Evolutionary conservation across 2,888 invertebrate genomes (phyloP).

Genomic region (Aproaerema taeniolella): DNA sequence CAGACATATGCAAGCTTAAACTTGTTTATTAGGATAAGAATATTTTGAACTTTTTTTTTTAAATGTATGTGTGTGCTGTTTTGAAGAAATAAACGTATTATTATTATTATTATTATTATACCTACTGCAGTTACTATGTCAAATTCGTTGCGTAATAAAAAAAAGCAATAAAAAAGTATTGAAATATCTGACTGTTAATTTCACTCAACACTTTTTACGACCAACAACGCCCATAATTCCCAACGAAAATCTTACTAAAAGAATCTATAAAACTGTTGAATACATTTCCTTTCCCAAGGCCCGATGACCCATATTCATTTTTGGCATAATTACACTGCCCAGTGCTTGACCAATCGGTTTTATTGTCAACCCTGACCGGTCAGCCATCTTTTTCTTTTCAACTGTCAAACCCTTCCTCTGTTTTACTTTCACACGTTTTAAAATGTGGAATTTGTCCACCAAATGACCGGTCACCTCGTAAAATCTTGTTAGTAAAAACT

Average conservation of each 20-base stretch:
- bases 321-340: constrained; percentile 27
- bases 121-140: too few relatives aligned
- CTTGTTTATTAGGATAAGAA: too few relatives aligned
- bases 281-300: constrained; percentile 66
- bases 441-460: constrained; percentile 55
- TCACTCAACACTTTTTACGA: neutral
- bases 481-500: constrained; percentile 48
- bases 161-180: neutral
- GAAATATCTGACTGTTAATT: neutral
- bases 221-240: constrained; percentile 2
- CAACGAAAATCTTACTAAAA: too few relatives aligned
- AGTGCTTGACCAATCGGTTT: constrained; percentile 65
- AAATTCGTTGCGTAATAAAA: neutral
- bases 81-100: too few relatives aligned
- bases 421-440: constrained; percentile 72
- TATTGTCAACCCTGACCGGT: constrained; percentile 53
- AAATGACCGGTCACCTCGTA: constrained; percentile 58
- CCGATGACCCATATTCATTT: constrained; percentile 61
- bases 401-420: constrained; percentile 48
- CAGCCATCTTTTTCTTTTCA: constrained; percentile 43
- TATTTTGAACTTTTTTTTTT: too few relatives aligned
- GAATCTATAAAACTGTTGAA: neutral
- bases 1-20: too few relatives aligned
- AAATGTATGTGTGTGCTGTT: too few relatives aligned
- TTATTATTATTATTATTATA: too few relatives aligned